Evolutionary conservation across 2,113 vertebrate genomes (phyloP).

Genomic region (Aspiorhynchus laticeps): DNA sequence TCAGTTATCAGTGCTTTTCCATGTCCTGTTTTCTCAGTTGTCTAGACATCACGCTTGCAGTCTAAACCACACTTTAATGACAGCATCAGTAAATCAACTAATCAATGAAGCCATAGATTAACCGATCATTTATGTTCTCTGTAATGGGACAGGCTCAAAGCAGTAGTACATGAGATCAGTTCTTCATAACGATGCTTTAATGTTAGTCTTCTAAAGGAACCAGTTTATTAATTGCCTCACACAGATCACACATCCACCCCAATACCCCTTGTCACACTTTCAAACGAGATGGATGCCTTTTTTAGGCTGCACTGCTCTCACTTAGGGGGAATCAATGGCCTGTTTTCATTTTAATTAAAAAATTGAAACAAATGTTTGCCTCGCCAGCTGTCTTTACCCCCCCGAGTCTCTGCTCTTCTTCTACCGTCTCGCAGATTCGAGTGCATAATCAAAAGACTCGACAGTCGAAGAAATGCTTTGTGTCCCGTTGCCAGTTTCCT

Average conservation of each 20-base stretch:
- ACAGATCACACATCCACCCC: slow-evolving; percentile 42
- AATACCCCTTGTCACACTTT: slow-evolving; percentile 38
- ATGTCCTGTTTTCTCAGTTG: background rate
- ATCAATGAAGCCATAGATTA: slow-evolving; percentile 42
- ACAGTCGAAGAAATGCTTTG: slow-evolving; percentile 25
- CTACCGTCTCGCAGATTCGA: slow-evolving; percentile 11
- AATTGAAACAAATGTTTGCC: slow-evolving; percentile 53
- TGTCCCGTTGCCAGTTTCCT: slow-evolving; percentile 27
- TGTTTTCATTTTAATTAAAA: slow-evolving; percentile 65
- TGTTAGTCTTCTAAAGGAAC: slow-evolving; percentile 51
- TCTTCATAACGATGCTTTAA: slow-evolving; percentile 43
- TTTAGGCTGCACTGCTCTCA: slow-evolving; percentile 38
- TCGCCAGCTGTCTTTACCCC: slow-evolving; percentile 31
- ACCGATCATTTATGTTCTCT: background rate
- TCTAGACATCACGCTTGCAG: background rate
- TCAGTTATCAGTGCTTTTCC: background rate
- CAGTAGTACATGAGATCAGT: slow-evolving; percentile 25
- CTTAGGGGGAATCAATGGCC: slow-evolving; percentile 55
- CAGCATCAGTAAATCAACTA: background rate
- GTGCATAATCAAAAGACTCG: slow-evolving; percentile 32
- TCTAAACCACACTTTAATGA: background rate
- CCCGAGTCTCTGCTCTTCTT: background rate
- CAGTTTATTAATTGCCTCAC: slow-evolving; percentile 56
- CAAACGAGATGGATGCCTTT: slow-evolving; percentile 53
- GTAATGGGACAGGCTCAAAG: slow-evolving; percentile 10